Evolutionary conservation across 2,888 invertebrate species (phyloP).

Genomic region (Erebia aethiops): DNA sequence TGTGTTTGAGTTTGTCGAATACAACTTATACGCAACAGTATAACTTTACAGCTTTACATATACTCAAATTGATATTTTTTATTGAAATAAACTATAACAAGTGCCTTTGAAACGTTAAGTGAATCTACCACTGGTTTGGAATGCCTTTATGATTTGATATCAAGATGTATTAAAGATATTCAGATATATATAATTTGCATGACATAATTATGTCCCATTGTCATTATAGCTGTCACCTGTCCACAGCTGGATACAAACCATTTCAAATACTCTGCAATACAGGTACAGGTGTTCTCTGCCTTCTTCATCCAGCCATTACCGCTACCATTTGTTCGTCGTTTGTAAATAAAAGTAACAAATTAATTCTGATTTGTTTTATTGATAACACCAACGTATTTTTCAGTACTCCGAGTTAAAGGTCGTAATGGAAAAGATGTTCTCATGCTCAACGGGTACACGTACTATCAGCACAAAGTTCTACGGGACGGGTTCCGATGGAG

Average conservation of each 20-base stretch:
- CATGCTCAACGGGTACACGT: slow-evolving; percentile 75
- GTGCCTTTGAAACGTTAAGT: too few relatives aligned
- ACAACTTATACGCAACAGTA: too few relatives aligned
- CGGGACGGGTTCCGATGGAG: slow-evolving; percentile 76
- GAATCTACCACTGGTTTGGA: too few relatives aligned
- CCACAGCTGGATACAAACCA: background rate
- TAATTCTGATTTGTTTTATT: background rate
- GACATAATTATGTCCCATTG: background rate
- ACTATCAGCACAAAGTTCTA: slow-evolving; percentile 73
- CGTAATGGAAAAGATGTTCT: slow-evolving; percentile 71
- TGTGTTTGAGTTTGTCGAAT: too few relatives aligned
- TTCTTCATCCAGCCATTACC: background rate
- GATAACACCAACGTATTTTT: slow-evolving; percentile 47
- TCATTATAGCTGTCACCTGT: background rate
- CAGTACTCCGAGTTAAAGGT: slow-evolving; percentile 74
- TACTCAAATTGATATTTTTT: too few relatives aligned
- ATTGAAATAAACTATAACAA: background rate
- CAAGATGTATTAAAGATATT: background rate
- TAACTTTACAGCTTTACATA: too few relatives aligned
- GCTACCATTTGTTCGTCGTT: background rate
- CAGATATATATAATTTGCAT: background rate
- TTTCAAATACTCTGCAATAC: background rate
- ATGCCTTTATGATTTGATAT: too few relatives aligned
- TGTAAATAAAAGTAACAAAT: background rate
- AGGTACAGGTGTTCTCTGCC: background rate